Evolutionary conservation across 2,888 invertebrate genomes (phyloP).

Genomic region (Julus scandinavius): DNA sequence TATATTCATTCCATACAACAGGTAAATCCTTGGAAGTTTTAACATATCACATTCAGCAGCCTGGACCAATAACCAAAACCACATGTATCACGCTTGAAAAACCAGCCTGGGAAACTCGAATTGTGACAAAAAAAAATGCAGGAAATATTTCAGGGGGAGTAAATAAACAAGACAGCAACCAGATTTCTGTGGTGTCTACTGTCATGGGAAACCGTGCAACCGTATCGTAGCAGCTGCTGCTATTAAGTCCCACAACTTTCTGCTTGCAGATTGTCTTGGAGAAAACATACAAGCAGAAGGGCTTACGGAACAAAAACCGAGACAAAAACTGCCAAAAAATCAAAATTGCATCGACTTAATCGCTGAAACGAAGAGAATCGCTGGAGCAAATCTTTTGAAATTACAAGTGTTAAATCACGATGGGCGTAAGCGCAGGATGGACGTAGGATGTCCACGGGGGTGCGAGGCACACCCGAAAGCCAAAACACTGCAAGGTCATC

Average conservation of each 20-base stretch:
- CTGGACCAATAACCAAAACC: too few relatives aligned
- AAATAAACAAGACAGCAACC: background rate
- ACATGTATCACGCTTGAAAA: background rate
- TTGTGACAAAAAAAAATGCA: background rate
- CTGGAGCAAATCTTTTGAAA: slow-evolving; percentile 29
- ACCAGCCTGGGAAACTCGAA: background rate
- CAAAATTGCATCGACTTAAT: background rate
- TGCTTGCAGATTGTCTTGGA: background rate
- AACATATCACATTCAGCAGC: too few relatives aligned
- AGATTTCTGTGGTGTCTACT: background rate
- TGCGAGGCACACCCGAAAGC: background rate
- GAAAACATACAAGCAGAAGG: background rate
- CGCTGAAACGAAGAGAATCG: background rate
- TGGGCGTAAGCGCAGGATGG: background rate
- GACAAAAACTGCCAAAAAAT: background rate
- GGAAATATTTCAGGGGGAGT: background rate
- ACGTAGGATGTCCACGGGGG: slow-evolving; percentile 10
- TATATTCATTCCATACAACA: too few relatives aligned
- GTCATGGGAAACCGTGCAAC: background rate
- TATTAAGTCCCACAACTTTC: background rate
- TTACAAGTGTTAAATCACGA: background rate
- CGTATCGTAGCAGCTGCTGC: background rate
- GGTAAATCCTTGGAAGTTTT: too few relatives aligned
- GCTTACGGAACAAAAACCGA: background rate
- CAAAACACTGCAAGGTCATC: background rate